A percentile compares a stretch with the other conserved stretches of the same genome.
phyloP scores from a whole-genome alignment of 53 echinoderm and acorn worm species.

The Arbacia lixula region DNA sequence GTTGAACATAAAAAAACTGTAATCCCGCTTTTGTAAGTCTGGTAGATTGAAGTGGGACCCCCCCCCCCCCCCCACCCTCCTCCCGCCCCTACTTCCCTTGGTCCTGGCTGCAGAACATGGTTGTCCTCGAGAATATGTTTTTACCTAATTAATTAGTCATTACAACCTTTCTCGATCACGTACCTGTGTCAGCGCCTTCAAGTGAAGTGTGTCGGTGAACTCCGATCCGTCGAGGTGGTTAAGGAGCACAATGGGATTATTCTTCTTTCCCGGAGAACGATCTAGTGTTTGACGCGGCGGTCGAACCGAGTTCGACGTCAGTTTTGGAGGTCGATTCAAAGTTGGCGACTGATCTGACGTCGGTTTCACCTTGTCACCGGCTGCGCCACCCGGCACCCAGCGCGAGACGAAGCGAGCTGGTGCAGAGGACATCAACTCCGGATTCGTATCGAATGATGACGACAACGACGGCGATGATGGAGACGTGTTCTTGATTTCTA shows the following conservation, averaged over 20 bases:
- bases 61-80: too few relatives aligned
- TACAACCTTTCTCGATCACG: too few relatives aligned
- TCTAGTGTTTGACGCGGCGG: neutral
- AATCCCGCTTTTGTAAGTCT: too few relatives aligned
- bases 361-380: neutral
- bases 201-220: conserved; percentile 55
- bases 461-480: neutral
- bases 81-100: too few relatives aligned
- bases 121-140: too few relatives aligned
- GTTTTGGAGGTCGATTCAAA: too few relatives aligned
- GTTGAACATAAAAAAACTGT: too few relatives aligned
- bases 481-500: neutral
- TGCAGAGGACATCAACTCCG: conserved; percentile 4
- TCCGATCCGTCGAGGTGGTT: conserved; percentile 37
- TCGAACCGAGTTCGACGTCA: neutral
- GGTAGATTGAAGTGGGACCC: too few relatives aligned
- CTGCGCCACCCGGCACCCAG: conserved; percentile 8
- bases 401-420: conserved; percentile 44
- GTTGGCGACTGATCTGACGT: neutral
- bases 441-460: conserved; percentile 39
- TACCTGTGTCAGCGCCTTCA: conserved; percentile 59
- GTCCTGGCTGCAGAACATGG: too few relatives aligned
- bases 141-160: too few relatives aligned
- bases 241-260: conserved; percentile 5
- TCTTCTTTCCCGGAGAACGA: conserved; percentile 6